Evolutionary conservation across 2,888 invertebrate genomes (phyloP).

Genomic region (Oscheius sp.): DNA sequence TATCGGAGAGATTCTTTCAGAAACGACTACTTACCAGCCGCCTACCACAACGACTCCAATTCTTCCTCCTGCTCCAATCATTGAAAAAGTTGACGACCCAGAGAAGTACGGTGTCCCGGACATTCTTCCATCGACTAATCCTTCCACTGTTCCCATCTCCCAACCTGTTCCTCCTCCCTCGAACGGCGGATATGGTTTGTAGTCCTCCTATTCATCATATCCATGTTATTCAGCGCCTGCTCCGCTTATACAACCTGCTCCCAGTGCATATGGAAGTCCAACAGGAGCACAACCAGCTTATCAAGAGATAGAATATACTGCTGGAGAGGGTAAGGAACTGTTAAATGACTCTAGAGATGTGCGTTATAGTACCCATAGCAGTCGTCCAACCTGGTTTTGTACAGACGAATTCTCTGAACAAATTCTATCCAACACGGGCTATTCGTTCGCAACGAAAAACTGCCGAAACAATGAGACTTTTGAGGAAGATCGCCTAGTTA

Average conservation of each 20-base stretch:
- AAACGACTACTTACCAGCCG: conserved; percentile 1
- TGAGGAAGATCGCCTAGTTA: not conserved
- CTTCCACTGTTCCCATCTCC: not conserved
- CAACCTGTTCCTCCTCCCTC: conserved; percentile 7
- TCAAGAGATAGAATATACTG: conserved; percentile 8
- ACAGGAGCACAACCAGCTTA: not conserved
- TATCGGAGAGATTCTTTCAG: not conserved
- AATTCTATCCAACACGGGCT: not conserved
- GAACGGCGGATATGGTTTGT: conserved; percentile 11
- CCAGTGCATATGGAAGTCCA: conserved; percentile 14
- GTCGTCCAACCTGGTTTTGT: conserved; percentile 3
- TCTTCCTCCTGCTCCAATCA: not conserved
- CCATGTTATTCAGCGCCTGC: conserved; percentile 24
- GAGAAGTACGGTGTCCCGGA: conserved; percentile 25
- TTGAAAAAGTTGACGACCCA: not conserved
- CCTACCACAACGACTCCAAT: not conserved
- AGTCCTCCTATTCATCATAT: no score
- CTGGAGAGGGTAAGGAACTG: not conserved
- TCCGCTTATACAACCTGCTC: conserved; percentile 5
- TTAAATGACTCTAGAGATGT: not conserved
- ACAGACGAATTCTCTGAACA: not conserved
- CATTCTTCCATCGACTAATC: not conserved
- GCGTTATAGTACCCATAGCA: not conserved
- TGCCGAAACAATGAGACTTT: not conserved
- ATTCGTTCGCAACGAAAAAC: conserved; percentile 9